Evolutionary conservation across 1,140 invertebrate genomes (phyloP).

Genomic region (Maniola jurtina): DNA sequence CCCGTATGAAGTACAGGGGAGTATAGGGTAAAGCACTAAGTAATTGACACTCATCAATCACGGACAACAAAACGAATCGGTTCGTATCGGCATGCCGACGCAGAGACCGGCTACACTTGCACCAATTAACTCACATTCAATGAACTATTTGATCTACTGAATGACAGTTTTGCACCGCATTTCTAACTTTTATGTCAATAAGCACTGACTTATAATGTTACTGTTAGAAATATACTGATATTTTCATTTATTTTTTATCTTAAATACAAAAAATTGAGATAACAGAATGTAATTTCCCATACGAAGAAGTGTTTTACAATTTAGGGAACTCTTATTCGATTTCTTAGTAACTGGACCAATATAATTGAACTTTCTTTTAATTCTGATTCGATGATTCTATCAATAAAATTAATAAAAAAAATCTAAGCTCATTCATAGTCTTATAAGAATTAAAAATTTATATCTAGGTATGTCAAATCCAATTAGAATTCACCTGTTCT

Average conservation of each 20-base stretch:
- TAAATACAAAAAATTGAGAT: too few species aligned
- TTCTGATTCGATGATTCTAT: too few species aligned
- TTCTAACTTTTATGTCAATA: background rate
- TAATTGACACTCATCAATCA: constrained; percentile 25
- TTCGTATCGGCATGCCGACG: constrained; percentile 6
- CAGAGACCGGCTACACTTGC: background rate
- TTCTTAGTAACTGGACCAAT: too few species aligned
- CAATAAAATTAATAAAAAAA: too few species aligned
- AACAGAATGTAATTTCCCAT: too few species aligned
- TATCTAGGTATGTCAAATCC: too few species aligned
- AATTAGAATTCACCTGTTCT: too few species aligned
- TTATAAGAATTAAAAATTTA: too few species aligned
- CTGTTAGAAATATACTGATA: background rate
- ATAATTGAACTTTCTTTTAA: too few species aligned
- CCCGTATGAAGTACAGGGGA: constrained; percentile 6
- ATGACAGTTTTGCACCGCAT: background rate
- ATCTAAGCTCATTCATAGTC: too few species aligned
- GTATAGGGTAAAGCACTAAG: constrained; percentile 12
- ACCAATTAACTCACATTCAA: constrained; percentile 10
- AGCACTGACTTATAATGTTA: background rate
- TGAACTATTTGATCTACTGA: background rate
- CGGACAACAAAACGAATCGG: constrained; percentile 17
- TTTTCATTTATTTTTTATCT: background rate
- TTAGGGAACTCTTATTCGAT: too few species aligned
- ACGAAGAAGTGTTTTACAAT: too few species aligned